phyloP scores from a whole-genome alignment of 2,888 invertebrate species.

The Pandemis heparana region DNA sequence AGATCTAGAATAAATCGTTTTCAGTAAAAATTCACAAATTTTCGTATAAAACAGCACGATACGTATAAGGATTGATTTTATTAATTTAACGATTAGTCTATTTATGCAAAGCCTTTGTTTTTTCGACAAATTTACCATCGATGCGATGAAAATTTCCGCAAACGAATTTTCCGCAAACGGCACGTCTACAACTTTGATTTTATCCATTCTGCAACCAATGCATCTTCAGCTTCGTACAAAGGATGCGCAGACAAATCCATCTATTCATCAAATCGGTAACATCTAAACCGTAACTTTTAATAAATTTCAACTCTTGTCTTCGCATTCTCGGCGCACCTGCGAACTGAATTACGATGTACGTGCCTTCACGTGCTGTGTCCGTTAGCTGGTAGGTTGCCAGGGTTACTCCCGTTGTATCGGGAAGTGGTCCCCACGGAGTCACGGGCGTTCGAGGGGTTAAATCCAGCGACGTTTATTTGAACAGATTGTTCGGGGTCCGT shows the following conservation, averaged over 20 bases:
- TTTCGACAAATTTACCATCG: neutral
- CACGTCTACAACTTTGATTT: neutral
- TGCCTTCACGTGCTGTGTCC: slow-evolving; percentile 59
- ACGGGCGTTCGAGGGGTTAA: slow-evolving; percentile 23
- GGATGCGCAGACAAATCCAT: neutral
- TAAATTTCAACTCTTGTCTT: slow-evolving; percentile 74
- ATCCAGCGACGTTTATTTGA: slow-evolving; percentile 41
- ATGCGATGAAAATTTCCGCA: neutral
- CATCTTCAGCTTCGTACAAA: neutral
- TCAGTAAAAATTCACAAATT: too few species aligned
- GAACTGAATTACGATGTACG: slow-evolving; percentile 73
- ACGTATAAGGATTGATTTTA: too few species aligned
- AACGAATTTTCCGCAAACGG: neutral
- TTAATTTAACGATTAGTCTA: too few species aligned
- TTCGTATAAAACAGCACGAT: too few species aligned
- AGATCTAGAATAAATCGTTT: too few species aligned
- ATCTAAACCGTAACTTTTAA: slow-evolving; percentile 63
- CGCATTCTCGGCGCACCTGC: slow-evolving; percentile 75
- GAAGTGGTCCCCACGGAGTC: slow-evolving; percentile 21
- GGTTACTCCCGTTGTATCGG: neutral
- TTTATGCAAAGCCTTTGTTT: too few species aligned
- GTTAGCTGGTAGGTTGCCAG: slow-evolving; percentile 53
- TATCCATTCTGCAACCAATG: neutral
- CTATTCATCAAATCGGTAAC: slow-evolving; percentile 31
- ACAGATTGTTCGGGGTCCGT: slow-evolving; percentile 34